A percentile compares a stretch with the other conserved stretches of the same genome.
Evolutionary conservation across 2,797 vertebrate genomes (phyloP).

Genomic region (Champsocephalus esox): DNA sequence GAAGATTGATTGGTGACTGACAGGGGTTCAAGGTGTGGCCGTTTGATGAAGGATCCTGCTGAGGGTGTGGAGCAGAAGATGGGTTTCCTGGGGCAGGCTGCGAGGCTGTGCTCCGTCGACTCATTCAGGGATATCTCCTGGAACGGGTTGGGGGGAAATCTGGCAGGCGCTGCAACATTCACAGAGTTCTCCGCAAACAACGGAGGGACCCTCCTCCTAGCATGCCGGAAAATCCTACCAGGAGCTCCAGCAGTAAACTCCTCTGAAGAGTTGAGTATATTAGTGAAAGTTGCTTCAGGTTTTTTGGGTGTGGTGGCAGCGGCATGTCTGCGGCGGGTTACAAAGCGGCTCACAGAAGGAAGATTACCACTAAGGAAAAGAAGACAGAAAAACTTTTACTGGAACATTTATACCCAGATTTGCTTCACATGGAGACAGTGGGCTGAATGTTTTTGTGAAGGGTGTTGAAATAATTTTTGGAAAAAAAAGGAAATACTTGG

Average conservation of each 20-base stretch:
- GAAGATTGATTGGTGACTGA: constrained; percentile 15
- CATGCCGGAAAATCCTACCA: neutral
- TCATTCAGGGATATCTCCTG: constrained; percentile 66
- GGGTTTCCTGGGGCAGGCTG: constrained; percentile 54
- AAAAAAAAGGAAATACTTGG: too few species aligned
- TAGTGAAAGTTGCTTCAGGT: neutral
- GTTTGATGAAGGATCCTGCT: constrained; percentile 24
- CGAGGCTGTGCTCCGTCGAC: constrained; percentile 43
- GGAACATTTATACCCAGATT: neutral
- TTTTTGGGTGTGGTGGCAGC: constrained; percentile 23
- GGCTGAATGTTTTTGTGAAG: too few species aligned
- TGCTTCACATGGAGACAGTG: too few species aligned
- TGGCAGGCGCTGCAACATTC: constrained; percentile 15
- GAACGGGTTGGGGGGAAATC: constrained; percentile 26
- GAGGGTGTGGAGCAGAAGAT: constrained; percentile 81
- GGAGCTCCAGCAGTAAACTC: constrained; percentile 57
- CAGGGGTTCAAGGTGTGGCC: neutral
- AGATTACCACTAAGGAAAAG: constrained; percentile 42
- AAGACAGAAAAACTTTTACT: neutral
- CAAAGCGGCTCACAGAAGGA: constrained; percentile 63
- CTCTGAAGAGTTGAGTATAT: constrained; percentile 71
- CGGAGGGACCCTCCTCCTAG: constrained; percentile 12
- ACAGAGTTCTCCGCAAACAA: constrained; percentile 42
- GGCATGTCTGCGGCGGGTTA: constrained; percentile 73
- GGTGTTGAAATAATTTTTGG: too few species aligned